These are phyloP conservation scores for Oceanites oceanicus DNA, from an alignment of 2,113 vertebrate genomes.

Conservation along the genomic window DNA sequence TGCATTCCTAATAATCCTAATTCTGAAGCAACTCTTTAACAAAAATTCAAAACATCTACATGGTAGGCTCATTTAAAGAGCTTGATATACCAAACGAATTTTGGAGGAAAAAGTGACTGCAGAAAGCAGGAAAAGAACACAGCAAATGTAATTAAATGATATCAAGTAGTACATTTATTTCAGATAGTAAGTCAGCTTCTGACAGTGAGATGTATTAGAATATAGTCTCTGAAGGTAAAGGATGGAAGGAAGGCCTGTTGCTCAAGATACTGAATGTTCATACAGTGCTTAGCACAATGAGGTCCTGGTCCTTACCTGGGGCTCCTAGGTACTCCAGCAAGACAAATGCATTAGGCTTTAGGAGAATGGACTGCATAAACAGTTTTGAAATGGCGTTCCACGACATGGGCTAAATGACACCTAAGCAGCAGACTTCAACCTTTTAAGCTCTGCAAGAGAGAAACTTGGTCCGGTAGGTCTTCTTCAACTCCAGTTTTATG, in stretches of 20 bases:
- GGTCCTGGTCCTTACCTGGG: slow-evolving; percentile 44
- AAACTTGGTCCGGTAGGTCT: slow-evolving; percentile 53
- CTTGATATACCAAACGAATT: not conserved
- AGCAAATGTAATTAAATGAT: slow-evolving; percentile 30
- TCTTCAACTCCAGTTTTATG: slow-evolving; percentile 21
- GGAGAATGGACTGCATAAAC: slow-evolving; percentile 27
- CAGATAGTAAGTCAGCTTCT: slow-evolving; percentile 45
- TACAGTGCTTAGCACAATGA: slow-evolving; percentile 34
- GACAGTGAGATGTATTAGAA: slow-evolving; percentile 61
- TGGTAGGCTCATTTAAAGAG: not conserved
- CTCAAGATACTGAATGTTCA: not conserved
- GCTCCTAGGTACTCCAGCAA: slow-evolving; percentile 23
- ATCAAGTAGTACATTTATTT: slow-evolving; percentile 65
- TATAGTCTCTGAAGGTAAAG: slow-evolving; percentile 54
- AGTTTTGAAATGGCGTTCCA: slow-evolving; percentile 28
- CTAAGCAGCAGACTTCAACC: slow-evolving; percentile 40
- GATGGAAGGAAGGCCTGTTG: slow-evolving; percentile 33
- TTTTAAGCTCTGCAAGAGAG: slow-evolving; percentile 24
- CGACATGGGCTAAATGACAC: slow-evolving; percentile 39
- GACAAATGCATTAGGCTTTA: slow-evolving; percentile 22
- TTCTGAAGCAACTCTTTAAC: not conserved
- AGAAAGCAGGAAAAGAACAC: slow-evolving; percentile 15
- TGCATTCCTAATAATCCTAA: not conserved
- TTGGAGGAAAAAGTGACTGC: not conserved
- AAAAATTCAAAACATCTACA: not conserved